A percentile compares a stretch with the other conserved stretches of the same genome.
Evolutionary conservation across 2,797 vertebrate genomes (phyloP).

Genomic region (Chanos chanos): DNA sequence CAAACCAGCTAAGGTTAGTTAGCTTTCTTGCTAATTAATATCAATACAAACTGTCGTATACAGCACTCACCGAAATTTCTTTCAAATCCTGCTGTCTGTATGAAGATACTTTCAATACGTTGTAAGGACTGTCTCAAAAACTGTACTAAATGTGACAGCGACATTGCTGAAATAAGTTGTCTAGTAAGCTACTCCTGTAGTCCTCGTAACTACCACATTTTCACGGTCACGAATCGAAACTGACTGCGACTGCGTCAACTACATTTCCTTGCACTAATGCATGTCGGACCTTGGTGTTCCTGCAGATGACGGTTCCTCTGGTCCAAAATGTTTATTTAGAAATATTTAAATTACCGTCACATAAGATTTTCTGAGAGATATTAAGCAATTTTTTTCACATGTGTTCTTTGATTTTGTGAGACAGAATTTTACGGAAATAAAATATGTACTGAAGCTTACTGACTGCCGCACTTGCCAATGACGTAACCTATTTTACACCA

Average conservation of each 20-base stretch:
- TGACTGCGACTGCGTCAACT: slow-evolving; percentile 26
- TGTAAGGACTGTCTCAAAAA: slow-evolving; percentile 62
- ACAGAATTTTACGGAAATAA: too few species aligned
- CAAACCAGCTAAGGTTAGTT: not conserved
- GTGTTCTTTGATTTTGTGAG: too few species aligned
- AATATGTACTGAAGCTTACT: too few species aligned
- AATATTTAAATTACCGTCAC: not conserved
- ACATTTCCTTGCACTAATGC: not conserved
- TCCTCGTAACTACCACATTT: slow-evolving; percentile 43
- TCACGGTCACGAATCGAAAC: slow-evolving; percentile 61
- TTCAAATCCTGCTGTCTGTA: slow-evolving; percentile 60
- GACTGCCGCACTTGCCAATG: not conserved
- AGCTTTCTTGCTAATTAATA: not conserved
- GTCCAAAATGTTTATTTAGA: not conserved
- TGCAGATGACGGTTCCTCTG: not conserved
- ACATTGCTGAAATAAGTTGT: slow-evolving; percentile 35
- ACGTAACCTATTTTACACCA: slow-evolving; percentile 23
- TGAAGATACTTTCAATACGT: slow-evolving; percentile 61
- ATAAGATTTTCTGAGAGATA: too few species aligned
- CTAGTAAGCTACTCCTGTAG: not conserved
- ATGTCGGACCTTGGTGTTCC: slow-evolving; percentile 23
- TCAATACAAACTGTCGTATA: not conserved
- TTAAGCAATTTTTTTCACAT: too few species aligned
- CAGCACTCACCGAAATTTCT: slow-evolving; percentile 60
- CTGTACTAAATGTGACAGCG: slow-evolving; percentile 56